These are phyloP conservation scores for Empidonax alnorum DNA, from an alignment of 2,113 vertebrate genomes.

Conservation along the genomic window DNA sequence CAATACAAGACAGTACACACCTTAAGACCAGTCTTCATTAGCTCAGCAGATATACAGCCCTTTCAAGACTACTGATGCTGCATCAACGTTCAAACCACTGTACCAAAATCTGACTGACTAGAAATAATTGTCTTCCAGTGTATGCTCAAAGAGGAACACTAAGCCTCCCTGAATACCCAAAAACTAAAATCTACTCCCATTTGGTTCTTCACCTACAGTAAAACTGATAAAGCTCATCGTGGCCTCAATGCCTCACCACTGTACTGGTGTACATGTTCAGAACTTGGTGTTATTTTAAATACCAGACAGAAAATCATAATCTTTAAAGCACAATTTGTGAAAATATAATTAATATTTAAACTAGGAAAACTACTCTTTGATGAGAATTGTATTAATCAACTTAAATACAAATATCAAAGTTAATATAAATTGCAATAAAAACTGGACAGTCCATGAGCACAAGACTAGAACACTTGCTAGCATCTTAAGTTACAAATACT, in stretches of 20 bases:
- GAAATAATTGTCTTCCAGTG: neutral
- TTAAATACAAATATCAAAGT: neutral
- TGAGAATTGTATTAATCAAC: neutral
- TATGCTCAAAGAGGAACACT: neutral
- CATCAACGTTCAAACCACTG: neutral
- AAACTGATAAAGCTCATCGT: neutral
- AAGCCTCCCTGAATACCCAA: neutral
- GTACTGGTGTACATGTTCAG: neutral
- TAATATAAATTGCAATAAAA: neutral
- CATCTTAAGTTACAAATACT: neutral
- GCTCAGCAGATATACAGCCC: neutral
- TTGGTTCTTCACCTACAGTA: neutral
- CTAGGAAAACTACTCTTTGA: neutral
- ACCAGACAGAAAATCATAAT: neutral
- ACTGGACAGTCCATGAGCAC: neutral
- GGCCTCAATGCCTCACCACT: neutral
- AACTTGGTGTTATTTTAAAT: neutral
- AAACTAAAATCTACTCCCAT: neutral
- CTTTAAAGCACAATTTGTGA: neutral
- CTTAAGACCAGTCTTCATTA: neutral
- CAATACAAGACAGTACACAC: neutral
- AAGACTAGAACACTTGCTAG: neutral
- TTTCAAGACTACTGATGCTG: neutral
- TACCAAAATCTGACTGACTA: neutral
- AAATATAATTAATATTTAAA: constrained; percentile 24